Conservation (phyloP, 2,113 vertebrate genomes). For the Corydoras sp. region DNA sequence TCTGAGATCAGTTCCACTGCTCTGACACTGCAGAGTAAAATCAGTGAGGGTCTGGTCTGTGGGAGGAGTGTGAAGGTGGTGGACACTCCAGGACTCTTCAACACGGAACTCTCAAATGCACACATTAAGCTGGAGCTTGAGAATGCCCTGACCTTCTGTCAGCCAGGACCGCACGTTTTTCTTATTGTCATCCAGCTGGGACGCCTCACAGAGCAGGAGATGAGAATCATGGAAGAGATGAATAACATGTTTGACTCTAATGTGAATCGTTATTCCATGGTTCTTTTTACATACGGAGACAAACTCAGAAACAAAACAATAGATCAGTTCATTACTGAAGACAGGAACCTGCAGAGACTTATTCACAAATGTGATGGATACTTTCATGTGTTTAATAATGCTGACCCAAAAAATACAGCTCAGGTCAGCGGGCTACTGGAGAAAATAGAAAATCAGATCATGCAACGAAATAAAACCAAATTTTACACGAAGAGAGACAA, state of each 20-base stretch:
- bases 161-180: constrained; percentile 39
- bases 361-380: constrained; percentile 8
- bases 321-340: constrained; percentile 26
- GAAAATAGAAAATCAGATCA: constrained; percentile 12
- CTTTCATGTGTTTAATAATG: constrained; percentile 25
- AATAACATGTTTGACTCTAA: constrained; percentile 14
- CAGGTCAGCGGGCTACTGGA: constrained; percentile 25
- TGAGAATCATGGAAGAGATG: constrained; percentile 21
- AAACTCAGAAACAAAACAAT: constrained; percentile 29
- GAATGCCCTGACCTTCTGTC: constrained; percentile 23
- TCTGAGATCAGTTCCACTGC: constrained; percentile 17
- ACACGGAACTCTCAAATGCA: not conserved
- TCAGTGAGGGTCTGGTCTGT: not conserved
- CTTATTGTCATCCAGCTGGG: constrained; percentile 38
- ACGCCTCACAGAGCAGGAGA: constrained; percentile 40
- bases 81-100: constrained; percentile 38
- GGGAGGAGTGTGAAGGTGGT: constrained; percentile 21
- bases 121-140: constrained; percentile 15
- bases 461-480: not conserved
- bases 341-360: constrained; percentile 14
- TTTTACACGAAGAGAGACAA: constrained; percentile 8
- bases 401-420: constrained; percentile 9
- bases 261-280: constrained; percentile 22
- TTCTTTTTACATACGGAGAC: constrained; percentile 40
- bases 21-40: constrained; percentile 17